These are phyloP conservation scores for Acronicta psi DNA, from an alignment of 2,888 invertebrate genomes.

Conservation along the genomic window DNA sequence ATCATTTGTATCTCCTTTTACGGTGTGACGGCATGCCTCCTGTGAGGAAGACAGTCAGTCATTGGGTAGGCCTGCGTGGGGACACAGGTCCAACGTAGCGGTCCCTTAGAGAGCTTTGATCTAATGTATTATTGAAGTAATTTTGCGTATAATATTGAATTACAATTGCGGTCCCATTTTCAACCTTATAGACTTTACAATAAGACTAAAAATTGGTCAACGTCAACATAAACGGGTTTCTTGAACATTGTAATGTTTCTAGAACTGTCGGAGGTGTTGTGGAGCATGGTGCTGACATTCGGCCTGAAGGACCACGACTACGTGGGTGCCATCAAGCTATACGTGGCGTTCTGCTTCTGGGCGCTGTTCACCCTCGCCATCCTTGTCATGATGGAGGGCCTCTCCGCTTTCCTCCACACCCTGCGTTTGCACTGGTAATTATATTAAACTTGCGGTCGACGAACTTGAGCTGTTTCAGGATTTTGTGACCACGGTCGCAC, in stretches of 20 bases:
- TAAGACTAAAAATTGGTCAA: background rate
- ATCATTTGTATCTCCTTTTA: too few species aligned
- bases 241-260: constrained; percentile 32
- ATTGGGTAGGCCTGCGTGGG: too few species aligned
- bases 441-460: constrained; percentile 15
- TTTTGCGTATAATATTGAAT: too few species aligned
- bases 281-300: constrained; percentile 95
- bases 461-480: too few species aligned
- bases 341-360: constrained; percentile 96
- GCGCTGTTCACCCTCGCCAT: constrained; percentile 97
- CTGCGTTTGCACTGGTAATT: constrained; percentile 98
- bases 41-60: too few species aligned
- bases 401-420: constrained; percentile 99
- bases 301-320: constrained; percentile 92
- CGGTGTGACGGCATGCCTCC: too few species aligned
- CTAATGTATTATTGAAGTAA: too few species aligned
- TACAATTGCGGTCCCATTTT: background rate
- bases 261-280: constrained; percentile 97
- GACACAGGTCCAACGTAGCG: too few species aligned
- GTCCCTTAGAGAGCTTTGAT: too few species aligned
- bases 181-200: background rate
- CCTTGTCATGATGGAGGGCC: constrained; percentile 99
- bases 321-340: constrained; percentile 93
- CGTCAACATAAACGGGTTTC: background rate
- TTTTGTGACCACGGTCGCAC: too few species aligned